Percentiles rank a stretch among this genome's conserved stretches.
Conservation (phyloP, 2,113 vertebrate species). For the Epinephelus cyanopodus region DNA sequence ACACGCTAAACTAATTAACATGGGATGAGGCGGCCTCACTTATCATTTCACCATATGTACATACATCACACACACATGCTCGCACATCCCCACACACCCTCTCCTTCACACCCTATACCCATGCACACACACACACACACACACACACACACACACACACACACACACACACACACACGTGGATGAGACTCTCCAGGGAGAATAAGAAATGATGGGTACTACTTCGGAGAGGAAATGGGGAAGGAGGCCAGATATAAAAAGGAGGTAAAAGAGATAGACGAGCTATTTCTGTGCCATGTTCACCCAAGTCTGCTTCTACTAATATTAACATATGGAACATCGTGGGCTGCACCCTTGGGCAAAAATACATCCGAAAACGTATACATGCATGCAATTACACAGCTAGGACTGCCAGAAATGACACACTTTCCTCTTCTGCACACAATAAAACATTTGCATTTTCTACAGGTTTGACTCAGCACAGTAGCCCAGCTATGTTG, state of each 20-base stretch:
- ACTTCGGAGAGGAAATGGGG: constrained; percentile 73
- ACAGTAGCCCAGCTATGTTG: background rate
- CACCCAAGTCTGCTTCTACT: constrained; percentile 56
- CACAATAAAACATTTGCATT: constrained; percentile 36
- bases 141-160: background rate
- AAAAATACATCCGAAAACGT: constrained; percentile 45
- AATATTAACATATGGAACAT: constrained; percentile 66
- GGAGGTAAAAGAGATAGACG: constrained; percentile 53
- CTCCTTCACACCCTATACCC: background rate
- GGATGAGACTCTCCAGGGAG: constrained; percentile 64
- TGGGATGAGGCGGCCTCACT: constrained; percentile 63
- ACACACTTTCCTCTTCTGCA: constrained; percentile 17
- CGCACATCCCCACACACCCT: background rate
- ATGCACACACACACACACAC: constrained; percentile 3
- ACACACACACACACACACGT: constrained; percentile 23
- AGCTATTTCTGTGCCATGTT: constrained; percentile 67
- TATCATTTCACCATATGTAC: constrained; percentile 76
- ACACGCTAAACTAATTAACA: constrained; percentile 78
- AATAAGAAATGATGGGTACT: constrained; percentile 71
- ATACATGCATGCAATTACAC: constrained; percentile 48
- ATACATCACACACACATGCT: constrained; percentile 58
- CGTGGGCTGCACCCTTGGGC: constrained; percentile 25
- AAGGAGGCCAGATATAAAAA: constrained; percentile 79
- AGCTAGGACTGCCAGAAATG: constrained; percentile 29
- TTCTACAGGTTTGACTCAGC: constrained; percentile 53